phyloP scores from a whole-genome alignment of 2,888 invertebrate species.

The Tenthredo livida region DNA sequence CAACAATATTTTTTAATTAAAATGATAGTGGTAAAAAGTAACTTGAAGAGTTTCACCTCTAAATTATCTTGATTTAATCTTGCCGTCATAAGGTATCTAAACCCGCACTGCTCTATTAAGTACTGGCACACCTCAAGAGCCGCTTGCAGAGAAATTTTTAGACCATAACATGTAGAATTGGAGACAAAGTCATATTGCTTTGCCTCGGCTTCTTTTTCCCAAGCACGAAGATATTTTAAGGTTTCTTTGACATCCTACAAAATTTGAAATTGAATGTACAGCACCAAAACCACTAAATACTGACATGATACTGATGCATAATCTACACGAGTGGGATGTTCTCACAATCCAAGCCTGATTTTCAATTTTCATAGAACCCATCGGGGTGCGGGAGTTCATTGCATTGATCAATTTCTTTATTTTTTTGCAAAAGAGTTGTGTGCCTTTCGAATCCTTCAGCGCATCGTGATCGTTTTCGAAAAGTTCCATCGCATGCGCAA shows the following conservation, averaged over 20 bases:
- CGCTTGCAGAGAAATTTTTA: conserved; percentile 55
- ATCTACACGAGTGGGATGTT: background rate
- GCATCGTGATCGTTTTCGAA: conserved; percentile 44
- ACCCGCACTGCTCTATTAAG: conserved; percentile 46
- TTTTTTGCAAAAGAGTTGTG: conserved; percentile 39
- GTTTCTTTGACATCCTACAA: conserved; percentile 53
- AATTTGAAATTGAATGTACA: background rate
- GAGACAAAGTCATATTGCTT: conserved; percentile 49
- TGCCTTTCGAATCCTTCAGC: conserved; percentile 42
- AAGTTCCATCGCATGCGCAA: conserved; percentile 54
- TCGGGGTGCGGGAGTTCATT: conserved; percentile 52
- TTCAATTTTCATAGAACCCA: conserved; percentile 26
- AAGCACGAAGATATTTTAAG: conserved; percentile 45
- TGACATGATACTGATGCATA: background rate
- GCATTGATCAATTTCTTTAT: conserved; percentile 47
- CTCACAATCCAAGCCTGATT: conserved; percentile 51
- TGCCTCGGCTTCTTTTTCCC: conserved; percentile 40
- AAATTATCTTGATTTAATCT: background rate
- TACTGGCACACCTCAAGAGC: conserved; percentile 53
- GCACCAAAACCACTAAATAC: background rate
- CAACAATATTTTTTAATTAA: background rate
- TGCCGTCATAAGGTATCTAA: conserved; percentile 53
- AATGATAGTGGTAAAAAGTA: too few relatives aligned
- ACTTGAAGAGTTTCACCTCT: background rate
- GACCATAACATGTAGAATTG: conserved; percentile 47